Conservation (phyloP, 1,140 invertebrate species). For the Neotoxoptera formosana region DNA sequence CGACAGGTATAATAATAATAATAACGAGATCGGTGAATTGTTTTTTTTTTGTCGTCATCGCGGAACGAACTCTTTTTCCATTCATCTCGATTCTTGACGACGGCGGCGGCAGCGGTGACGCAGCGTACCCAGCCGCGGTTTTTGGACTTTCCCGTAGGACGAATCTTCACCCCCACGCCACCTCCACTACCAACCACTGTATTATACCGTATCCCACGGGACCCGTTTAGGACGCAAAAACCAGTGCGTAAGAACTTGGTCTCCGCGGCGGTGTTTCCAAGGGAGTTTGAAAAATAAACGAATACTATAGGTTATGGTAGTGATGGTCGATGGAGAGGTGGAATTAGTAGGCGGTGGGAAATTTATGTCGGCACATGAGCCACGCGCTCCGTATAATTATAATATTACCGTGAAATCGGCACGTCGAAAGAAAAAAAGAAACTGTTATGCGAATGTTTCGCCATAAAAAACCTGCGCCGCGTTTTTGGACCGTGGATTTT, state of each 20-base stretch:
- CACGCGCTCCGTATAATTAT: neutral
- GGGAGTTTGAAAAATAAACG: neutral
- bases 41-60: neutral
- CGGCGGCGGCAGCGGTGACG: neutral
- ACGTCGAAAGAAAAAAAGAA: neutral
- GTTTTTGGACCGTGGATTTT: neutral
- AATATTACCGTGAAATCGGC: conserved; percentile 41
- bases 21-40: neutral
- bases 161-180: neutral
- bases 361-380: neutral
- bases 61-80: neutral
- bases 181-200: too few species aligned
- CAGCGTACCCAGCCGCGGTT: neutral
- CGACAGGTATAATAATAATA: neutral
- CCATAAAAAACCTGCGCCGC: neutral
- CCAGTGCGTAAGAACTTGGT: neutral
- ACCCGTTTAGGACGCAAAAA: neutral
- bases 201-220: neutral
- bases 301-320: neutral
- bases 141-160: neutral
- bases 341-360: neutral
- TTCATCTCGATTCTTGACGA: neutral
- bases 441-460: neutral
- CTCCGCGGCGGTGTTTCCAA: neutral
- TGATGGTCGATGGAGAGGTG: too few species aligned